Conservation (phyloP, 2,797 vertebrate species). For the Spatula versicolor region DNA sequence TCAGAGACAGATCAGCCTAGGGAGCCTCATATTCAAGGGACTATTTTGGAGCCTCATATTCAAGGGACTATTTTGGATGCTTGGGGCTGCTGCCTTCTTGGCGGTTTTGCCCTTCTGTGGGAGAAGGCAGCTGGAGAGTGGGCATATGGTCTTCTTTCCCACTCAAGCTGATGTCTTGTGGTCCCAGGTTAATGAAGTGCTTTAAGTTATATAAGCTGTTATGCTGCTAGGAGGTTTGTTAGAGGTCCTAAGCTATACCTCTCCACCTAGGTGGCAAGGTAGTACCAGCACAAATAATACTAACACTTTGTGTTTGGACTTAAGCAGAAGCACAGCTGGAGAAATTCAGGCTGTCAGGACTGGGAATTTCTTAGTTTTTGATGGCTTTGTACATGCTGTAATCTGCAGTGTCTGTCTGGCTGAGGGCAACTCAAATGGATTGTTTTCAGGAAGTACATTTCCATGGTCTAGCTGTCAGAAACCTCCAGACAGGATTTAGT, state of each 20-base stretch:
- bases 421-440: not conserved
- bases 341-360: not conserved
- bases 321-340: not conserved
- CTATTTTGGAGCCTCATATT: not conserved
- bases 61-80: not conserved
- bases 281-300: not conserved
- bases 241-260: not conserved
- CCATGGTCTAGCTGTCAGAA: not conserved
- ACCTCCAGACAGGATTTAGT: not conserved
- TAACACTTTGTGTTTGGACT: not conserved
- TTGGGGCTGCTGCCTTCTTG: not conserved
- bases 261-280: not conserved
- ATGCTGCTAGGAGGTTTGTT: not conserved
- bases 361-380: not conserved
- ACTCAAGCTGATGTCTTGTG: not conserved
- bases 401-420: not conserved
- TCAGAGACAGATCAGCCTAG: not conserved
- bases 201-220: not conserved
- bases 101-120: not conserved
- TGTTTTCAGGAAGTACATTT: constrained; percentile 1
- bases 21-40: too few species aligned
- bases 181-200: not conserved
- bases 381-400: not conserved
- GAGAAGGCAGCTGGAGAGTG: not conserved
- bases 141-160: not conserved